These are phyloP conservation scores for Epinephelus malabaricus DNA, from an alignment of 2,797 vertebrate species.

Conservation along the genomic window DNA sequence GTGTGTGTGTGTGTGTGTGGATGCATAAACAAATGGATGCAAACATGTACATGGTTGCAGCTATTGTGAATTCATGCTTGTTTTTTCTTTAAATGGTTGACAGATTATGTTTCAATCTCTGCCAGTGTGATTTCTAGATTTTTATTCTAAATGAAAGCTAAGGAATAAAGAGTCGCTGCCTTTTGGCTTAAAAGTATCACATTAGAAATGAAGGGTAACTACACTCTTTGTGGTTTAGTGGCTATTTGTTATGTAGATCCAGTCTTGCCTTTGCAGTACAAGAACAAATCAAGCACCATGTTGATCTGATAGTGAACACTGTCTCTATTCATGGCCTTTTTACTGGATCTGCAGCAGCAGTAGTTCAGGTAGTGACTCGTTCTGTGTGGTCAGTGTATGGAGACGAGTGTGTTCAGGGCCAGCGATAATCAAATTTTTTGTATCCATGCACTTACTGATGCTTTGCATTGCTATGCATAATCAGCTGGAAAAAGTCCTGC, in stretches of 20 bases:
- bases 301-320: accelerated
- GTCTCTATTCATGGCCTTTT: not conserved
- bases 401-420: not conserved
- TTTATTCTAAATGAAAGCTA: not conserved
- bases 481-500: not conserved
- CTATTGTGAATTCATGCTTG: no score
- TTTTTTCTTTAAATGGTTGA: no score
- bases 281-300: not conserved
- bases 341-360: not conserved
- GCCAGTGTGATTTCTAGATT: not conserved
- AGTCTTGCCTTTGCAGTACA: not conserved
- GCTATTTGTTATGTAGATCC: not conserved
- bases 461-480: not conserved
- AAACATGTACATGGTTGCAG: no score
- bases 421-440: not conserved
- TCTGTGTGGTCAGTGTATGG: not conserved
- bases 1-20: no score
- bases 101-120: not conserved
- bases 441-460: not conserved
- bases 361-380: not conserved
- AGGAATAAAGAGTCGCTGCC: not conserved
- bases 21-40: no score
- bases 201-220: not conserved
- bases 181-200: not conserved
- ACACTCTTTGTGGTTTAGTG: not conserved